Percentiles rank a stretch among this genome's conserved stretches.
Evolutionary conservation across 2,113 vertebrate species (phyloP).

Genomic region (Eudorcas thomsonii): DNA sequence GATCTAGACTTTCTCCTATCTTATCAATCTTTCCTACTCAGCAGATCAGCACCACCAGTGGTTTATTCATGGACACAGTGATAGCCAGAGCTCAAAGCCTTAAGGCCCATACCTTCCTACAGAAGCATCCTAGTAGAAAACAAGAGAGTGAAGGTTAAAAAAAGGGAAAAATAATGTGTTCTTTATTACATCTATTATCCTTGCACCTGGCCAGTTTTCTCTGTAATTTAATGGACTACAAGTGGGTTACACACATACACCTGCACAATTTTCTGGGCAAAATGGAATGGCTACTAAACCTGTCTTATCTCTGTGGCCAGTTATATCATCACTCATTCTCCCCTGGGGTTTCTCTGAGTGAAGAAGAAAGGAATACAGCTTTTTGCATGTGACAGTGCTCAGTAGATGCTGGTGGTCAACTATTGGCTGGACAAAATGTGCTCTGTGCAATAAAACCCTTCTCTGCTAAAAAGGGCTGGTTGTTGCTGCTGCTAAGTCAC

Average conservation of each 20-base stretch:
- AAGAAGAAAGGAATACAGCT: neutral
- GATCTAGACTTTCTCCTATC: neutral
- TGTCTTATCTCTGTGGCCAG: neutral
- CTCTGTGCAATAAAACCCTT: neutral
- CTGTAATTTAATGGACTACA: neutral
- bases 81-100: neutral
- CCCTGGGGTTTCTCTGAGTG: neutral
- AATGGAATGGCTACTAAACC: neutral
- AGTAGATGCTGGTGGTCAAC: neutral
- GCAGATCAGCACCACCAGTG: neutral
- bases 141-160: neutral
- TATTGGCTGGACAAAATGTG: neutral
- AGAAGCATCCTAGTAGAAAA: neutral
- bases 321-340: neutral
- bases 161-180: neutral
- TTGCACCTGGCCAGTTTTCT: neutral
- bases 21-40: neutral
- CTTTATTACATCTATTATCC: neutral
- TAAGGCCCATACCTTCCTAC: neutral
- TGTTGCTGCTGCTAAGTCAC: too few relatives aligned
- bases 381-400: neutral
- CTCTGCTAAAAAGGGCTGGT: rapidly evolving
- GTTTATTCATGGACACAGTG: neutral
- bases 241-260: neutral
- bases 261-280: neutral